phyloP scores from a whole-genome alignment of 2,113 vertebrate genomes.

The Mastomys coucha region DNA sequence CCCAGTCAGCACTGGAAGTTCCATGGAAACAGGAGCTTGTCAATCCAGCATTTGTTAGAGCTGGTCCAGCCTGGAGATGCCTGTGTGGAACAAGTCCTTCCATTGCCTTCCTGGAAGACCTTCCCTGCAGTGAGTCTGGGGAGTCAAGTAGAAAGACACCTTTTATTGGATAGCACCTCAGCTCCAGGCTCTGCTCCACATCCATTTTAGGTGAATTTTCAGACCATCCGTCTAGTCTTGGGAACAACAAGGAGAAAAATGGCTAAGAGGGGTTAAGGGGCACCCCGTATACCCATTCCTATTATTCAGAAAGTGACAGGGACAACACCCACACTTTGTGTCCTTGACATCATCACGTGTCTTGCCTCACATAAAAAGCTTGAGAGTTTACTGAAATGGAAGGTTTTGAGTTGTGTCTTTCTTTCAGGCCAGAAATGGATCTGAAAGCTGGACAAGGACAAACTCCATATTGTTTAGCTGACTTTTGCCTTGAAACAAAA shows the following conservation, averaged over 20 bases:
- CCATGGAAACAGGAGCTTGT: background rate
- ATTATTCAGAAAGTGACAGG: background rate
- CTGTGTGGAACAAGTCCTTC: background rate
- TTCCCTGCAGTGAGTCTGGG: background rate
- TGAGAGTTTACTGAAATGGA: background rate
- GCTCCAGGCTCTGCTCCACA: rapidly evolving
- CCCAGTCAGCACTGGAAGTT: background rate
- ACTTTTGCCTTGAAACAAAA: background rate
- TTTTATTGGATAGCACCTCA: background rate
- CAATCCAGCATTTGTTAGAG: background rate
- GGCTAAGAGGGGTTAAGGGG: background rate
- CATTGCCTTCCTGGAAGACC: background rate
- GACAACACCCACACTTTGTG: background rate
- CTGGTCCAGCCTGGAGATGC: conserved; percentile 12
- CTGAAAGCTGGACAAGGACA: background rate
- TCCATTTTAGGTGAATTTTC: background rate
- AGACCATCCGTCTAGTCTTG: background rate
- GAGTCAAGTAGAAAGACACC: background rate
- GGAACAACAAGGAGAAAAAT: background rate
- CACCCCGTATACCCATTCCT: too few species aligned
- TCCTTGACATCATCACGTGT: rapidly evolving
- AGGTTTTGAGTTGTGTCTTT: background rate
- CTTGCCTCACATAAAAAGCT: background rate
- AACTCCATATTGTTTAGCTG: background rate
- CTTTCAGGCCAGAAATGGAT: background rate